phyloP scores from a whole-genome alignment of 2,113 vertebrate species.

The Speoplatyrhinus poulsoni region DNA sequence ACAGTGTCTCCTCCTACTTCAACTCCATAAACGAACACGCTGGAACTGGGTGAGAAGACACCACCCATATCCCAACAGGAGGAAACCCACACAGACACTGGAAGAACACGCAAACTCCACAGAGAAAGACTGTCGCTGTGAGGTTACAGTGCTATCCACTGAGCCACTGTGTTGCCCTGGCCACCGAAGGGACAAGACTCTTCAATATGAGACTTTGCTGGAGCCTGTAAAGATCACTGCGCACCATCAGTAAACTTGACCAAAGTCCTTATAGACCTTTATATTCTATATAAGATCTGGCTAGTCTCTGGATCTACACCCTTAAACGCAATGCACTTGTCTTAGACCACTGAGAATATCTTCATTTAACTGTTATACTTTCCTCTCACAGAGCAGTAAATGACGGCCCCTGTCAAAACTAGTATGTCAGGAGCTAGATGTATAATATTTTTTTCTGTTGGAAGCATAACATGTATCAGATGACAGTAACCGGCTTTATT shows the following conservation, averaged over 20 bases:
- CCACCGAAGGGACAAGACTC: conserved; percentile 65
- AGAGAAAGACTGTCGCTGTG: no score
- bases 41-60: no score
- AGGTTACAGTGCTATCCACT: no score
- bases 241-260: conserved; percentile 31
- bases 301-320: no score
- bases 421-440: conserved; percentile 55
- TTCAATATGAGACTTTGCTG: conserved; percentile 50
- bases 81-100: no score
- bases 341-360: conserved; percentile 1
- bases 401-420: conserved; percentile 71
- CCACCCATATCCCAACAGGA: no score
- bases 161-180: no score
- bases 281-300: no score
- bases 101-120: no score
- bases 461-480: conserved; percentile 42
- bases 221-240: conserved; percentile 57
- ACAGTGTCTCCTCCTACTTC: no score
- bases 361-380: conserved; percentile 42
- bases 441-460: conserved; percentile 56
- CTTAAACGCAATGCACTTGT: no score
- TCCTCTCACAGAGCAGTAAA: conserved; percentile 56
- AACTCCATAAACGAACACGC: no score
- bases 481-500: conserved; percentile 4
- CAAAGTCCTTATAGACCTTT: not conserved